These are phyloP conservation scores for Eulemur mongoz DNA, from an alignment of 2,797 vertebrate species.

Conservation along the genomic window DNA sequence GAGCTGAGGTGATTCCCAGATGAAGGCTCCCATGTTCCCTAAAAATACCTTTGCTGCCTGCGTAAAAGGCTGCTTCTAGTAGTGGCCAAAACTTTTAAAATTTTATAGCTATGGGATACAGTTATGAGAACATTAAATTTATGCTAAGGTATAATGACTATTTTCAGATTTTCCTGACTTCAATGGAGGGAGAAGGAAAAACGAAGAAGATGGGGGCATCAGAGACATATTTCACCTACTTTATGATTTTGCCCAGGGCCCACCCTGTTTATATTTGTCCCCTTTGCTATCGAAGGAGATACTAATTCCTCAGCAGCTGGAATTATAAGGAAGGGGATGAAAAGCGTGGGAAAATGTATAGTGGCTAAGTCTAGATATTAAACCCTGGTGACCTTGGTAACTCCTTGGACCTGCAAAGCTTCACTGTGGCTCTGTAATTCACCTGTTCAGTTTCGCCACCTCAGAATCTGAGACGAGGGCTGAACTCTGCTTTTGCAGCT, in stretches of 20 bases:
- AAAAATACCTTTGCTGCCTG: not conserved
- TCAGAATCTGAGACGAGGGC: not conserved
- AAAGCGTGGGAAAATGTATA: not conserved
- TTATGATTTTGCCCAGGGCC: not conserved
- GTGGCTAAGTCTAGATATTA: not conserved
- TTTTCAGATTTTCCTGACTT: conserved; percentile 5
- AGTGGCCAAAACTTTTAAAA: not conserved
- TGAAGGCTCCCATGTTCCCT: not conserved
- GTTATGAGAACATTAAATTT: not conserved
- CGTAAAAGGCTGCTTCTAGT: not conserved
- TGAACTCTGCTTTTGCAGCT: not conserved
- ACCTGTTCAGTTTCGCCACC: not conserved
- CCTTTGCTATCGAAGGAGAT: not conserved
- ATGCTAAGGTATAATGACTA: not conserved
- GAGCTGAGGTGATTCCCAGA: not conserved
- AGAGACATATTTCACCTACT: not conserved
- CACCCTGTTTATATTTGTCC: not conserved
- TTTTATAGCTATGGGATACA: not conserved
- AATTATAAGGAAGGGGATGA: not conserved
- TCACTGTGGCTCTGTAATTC: not conserved
- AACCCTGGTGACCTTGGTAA: not conserved
- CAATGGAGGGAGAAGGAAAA: not conserved
- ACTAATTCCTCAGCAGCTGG: not conserved
- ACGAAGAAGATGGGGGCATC: not conserved
- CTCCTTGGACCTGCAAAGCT: not conserved